Base-by-base conservation (phyloP, 2,888 invertebrate genomes). In the Electrophaes corylata region DNA sequence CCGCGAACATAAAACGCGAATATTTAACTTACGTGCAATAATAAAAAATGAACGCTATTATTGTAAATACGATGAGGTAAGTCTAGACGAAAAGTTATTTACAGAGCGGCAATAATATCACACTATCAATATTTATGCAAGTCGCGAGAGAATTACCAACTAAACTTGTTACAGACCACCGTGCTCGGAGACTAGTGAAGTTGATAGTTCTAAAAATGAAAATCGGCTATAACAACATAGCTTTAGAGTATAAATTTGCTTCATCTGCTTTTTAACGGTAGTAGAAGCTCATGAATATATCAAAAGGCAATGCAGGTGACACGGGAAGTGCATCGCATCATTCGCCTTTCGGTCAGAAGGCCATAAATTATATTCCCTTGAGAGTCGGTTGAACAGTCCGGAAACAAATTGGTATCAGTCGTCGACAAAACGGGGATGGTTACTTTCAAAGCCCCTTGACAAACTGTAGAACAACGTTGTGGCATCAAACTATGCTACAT, bases 271-370 rank as follows among this genome's bases (percentile, higher is more conserved):
- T 57, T 50, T 60, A 65, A 64, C 58, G 50, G 54, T 39, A 49
- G 55, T 65, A 64, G 64, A 60, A 66, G 64, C 59, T 75, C 71
- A 70, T 75, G 76, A 75, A 76, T 76, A 73, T 55, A 72, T 70
- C 69, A 72, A 67, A 29, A 63, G 57, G 63, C 65, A 52, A 57
- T 65, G 66, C 68, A 70, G 68, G 70, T 69, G 68, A 68, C 67
- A 56, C 58, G 67, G 69, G 65, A 71, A 78, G 73, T 75, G 71
- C 72, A 76, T 68, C 67, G 66, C 60, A 64, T 70, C 64, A 66
- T 47, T 69, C 70, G 67, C 71, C 67, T 65, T 65, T 70, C 58
- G 64, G 62, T 65, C 65, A 57, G 49, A 59, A 47, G 57, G 40
- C 53, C 56, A 58, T 68, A 64, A 65, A 69, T 66, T 67, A 67